phyloP scores from a whole-genome alignment of 2,113 vertebrate genomes.

The Trematocara zebra region DNA sequence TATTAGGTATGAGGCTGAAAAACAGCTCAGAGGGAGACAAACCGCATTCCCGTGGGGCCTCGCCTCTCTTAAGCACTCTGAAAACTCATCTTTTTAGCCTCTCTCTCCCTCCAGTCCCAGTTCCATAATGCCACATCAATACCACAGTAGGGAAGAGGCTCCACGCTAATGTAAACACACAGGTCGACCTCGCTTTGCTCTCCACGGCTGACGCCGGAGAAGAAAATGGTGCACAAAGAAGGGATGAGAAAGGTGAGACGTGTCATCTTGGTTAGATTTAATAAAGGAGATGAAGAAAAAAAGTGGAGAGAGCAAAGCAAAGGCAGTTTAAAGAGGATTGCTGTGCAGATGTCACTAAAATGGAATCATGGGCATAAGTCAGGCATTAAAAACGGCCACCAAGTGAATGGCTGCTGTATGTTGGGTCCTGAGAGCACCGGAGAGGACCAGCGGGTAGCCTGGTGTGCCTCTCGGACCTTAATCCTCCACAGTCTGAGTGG shows the following conservation, averaged over 20 bases:
- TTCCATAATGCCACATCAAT: slow-evolving; percentile 76
- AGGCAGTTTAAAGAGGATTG: slow-evolving; percentile 48
- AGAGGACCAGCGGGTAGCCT: slow-evolving; percentile 43
- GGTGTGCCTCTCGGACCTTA: slow-evolving; percentile 42
- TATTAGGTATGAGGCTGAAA: slow-evolving; percentile 13
- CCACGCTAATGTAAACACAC: slow-evolving; percentile 73
- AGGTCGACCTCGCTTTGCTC: slow-evolving; percentile 47
- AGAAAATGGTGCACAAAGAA: slow-evolving; percentile 35
- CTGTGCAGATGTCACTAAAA: slow-evolving; percentile 73
- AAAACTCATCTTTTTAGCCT: slow-evolving; percentile 40
- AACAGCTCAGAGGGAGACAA: slow-evolving; percentile 27
- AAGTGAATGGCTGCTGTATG: slow-evolving; percentile 51
- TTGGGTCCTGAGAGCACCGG: slow-evolving; percentile 13
- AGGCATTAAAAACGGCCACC: slow-evolving; percentile 64
- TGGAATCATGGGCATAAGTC: slow-evolving; percentile 68
- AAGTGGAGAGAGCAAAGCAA: not conserved
- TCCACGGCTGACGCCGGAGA: slow-evolving; percentile 4
- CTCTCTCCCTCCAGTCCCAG: slow-evolving; percentile 43
- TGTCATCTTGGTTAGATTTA: slow-evolving; percentile 64
- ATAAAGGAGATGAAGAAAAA: slow-evolving; percentile 26
- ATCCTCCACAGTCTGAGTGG: slow-evolving; percentile 57
- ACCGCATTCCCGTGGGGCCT: slow-evolving; percentile 24
- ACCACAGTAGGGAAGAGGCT: slow-evolving; percentile 79
- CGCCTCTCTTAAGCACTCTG: slow-evolving; percentile 57
- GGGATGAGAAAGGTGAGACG: slow-evolving; percentile 65